A percentile compares a stretch with the other conserved stretches of the same genome.
These are phyloP conservation scores for Chaetodon trifascialis DNA, from an alignment of 2,113 vertebrate genomes.

Conservation along the genomic window DNA sequence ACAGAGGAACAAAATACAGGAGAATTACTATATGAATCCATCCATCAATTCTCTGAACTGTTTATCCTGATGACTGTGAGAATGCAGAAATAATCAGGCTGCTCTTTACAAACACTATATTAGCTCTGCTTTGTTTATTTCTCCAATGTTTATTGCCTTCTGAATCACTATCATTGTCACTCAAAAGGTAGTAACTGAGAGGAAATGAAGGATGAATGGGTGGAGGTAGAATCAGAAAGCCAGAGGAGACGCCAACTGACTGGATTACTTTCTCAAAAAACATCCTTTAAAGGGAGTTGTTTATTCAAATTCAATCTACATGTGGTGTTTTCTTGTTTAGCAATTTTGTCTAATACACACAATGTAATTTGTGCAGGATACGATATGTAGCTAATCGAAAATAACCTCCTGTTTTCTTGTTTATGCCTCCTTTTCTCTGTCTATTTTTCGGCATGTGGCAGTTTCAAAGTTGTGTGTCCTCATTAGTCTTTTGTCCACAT, in stretches of 20 bases:
- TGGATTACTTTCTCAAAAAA: constrained; percentile 25
- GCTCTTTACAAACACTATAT: constrained; percentile 32
- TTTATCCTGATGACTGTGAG: neutral
- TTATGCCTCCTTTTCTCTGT: neutral
- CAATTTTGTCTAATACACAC: constrained; percentile 24
- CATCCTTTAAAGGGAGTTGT: constrained; percentile 27
- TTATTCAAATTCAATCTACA: constrained; percentile 43
- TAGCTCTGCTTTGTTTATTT: constrained; percentile 15
- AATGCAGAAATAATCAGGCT: neutral
- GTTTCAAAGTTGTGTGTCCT: constrained; percentile 40
- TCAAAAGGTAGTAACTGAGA: constrained; percentile 24
- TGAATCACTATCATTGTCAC: constrained; percentile 12
- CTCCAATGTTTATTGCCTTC: constrained; percentile 21
- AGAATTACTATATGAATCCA: neutral
- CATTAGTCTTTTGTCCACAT: constrained; percentile 62
- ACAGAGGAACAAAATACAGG: constrained; percentile 16
- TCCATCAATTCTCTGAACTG: neutral
- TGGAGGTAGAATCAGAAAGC: constrained; percentile 9
- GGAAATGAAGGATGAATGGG: constrained; percentile 26
- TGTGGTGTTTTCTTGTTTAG: constrained; percentile 12
- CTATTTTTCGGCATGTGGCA: neutral
- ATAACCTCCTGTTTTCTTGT: constrained; percentile 19
- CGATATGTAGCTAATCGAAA: constrained; percentile 24
- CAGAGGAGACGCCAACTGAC: constrained; percentile 11
- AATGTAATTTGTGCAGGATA: constrained; percentile 20